Evolutionary conservation across 1,140 invertebrate genomes (phyloP), one percentile per base, ranked within the genome.

Genomic region (Rhyzopertha dominica): DNA sequence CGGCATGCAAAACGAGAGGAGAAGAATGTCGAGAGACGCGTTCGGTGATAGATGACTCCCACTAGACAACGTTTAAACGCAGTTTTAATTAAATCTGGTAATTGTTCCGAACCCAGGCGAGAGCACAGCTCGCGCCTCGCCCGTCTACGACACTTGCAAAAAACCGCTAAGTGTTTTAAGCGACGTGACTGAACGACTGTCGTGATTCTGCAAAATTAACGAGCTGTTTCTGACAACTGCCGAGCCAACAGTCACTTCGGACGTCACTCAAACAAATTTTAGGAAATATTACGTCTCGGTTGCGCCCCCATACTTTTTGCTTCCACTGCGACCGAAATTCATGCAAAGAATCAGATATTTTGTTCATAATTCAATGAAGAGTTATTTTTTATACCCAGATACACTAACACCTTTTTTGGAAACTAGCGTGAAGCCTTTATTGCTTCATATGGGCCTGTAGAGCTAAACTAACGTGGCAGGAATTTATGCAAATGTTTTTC

Each of bases 11-110:
- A 63, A 49, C 48, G 51, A 56, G 51, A 51, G 49, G 49, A 51
- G 53, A 61, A 65, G 59, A 63, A 63, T 62, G 51, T 55, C 44
- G 28, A 48, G 47, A 61, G 59, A 62, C 58, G 61, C 50, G 56
- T 62, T 59, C 54, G 53, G 60, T 66, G 63, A 66, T 66, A 64
- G 63, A 66, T 64, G 62, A 62, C 55, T 62, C 62, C 56, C 58
- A 56, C 50, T 49, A 63, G 60, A 55, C 56, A 58, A 48, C 54
- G 54, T 56, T 59, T 54, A 56, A 59, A 51, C 63, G 55, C 60
- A 64, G 61, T 66, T 66, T 66, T 66, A 66, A 66, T 66, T 66
- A 66, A 66, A 66, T 64, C 62, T 62, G 53, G 63, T 66, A 66
- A 66, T 66, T 66, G 62, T 66, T 66, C 54, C 48, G 60, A 54